Evolutionary conservation across 2,797 vertebrate genomes (phyloP).

Genomic region (Acanthornis magna): DNA sequence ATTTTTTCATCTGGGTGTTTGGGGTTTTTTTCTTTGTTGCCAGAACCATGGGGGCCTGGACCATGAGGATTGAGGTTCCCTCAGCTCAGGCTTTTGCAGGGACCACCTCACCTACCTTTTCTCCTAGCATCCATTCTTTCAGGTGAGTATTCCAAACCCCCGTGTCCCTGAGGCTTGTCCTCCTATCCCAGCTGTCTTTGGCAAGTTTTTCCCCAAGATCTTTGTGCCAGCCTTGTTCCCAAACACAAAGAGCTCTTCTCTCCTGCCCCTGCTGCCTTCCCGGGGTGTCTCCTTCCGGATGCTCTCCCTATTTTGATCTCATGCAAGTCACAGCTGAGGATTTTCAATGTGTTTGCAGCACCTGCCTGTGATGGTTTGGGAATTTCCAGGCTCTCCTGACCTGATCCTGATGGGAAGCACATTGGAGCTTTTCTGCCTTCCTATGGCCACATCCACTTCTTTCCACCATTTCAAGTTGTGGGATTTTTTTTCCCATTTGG

Average conservation of each 20-base stretch:
- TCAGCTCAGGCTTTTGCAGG: background rate
- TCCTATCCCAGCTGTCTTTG: background rate
- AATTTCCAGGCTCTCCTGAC: background rate
- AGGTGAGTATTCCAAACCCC: background rate
- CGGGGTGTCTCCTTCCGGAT: background rate
- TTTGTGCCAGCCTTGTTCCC: background rate
- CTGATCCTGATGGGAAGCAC: background rate
- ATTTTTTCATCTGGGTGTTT: too few species aligned
- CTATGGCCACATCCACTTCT: rapidly evolving
- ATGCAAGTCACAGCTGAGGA: background rate
- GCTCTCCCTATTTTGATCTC: background rate
- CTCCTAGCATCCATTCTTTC: too few species aligned
- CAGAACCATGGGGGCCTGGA: rapidly evolving
- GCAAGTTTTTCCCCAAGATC: rapidly evolving
- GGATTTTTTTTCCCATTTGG: background rate
- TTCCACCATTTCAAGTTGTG: rapidly evolving
- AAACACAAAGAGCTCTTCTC: background rate
- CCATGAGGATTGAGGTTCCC: background rate
- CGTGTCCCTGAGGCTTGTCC: background rate
- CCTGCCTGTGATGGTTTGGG: background rate
- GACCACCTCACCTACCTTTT: background rate
- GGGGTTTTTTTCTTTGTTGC: background rate
- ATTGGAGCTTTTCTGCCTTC: background rate
- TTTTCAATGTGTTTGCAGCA: background rate
- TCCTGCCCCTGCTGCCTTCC: background rate